These are phyloP conservation scores for Aphelenchoides fujianensis DNA, from an alignment of 1,140 invertebrate genomes.

Conservation along the genomic window DNA sequence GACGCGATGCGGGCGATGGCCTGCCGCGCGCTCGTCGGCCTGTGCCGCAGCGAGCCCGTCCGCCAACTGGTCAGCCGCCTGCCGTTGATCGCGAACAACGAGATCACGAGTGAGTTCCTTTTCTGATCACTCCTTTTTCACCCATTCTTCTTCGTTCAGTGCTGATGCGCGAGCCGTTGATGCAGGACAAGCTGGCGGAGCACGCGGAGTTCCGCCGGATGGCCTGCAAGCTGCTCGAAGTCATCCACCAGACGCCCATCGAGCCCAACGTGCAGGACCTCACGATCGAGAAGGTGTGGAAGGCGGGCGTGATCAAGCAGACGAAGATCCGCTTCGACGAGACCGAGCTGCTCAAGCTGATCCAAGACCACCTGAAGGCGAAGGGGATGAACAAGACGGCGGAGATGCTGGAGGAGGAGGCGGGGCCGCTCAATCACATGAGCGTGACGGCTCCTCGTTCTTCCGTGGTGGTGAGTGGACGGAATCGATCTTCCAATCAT, in stretches of 20 bases:
- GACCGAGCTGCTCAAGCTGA: conserved; percentile 83
- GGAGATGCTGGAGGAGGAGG: conserved; percentile 41
- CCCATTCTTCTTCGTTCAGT: conserved; percentile 65
- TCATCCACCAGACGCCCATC: conserved; percentile 81
- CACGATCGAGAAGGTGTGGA: conserved; percentile 48
- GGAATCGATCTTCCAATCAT: too few species aligned
- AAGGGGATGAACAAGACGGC: conserved; percentile 68
- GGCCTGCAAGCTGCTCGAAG: conserved; percentile 82
- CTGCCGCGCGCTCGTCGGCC: conserved; percentile 77
- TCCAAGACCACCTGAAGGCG: conserved; percentile 78
- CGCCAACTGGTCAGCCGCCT: conserved; percentile 91
- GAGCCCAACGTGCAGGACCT: conserved; percentile 72
- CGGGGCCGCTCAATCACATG: conserved; percentile 22
- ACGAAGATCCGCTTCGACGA: conserved; percentile 90
- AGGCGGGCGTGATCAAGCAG: conserved; percentile 84
- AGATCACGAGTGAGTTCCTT: conserved; percentile 63
- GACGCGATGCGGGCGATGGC: conserved; percentile 80
- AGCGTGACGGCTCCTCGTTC: not conserved
- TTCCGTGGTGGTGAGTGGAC: not conserved
- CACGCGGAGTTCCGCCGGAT: conserved; percentile 94
- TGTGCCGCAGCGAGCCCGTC: conserved; percentile 84
- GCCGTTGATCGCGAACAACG: conserved; percentile 85
- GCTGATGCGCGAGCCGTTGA: conserved; percentile 87
- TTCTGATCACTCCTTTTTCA: not conserved
- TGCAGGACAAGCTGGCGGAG: conserved; percentile 89